Conservation (phyloP, 2,888 invertebrate species). For the Macropis europaea region DNA sequence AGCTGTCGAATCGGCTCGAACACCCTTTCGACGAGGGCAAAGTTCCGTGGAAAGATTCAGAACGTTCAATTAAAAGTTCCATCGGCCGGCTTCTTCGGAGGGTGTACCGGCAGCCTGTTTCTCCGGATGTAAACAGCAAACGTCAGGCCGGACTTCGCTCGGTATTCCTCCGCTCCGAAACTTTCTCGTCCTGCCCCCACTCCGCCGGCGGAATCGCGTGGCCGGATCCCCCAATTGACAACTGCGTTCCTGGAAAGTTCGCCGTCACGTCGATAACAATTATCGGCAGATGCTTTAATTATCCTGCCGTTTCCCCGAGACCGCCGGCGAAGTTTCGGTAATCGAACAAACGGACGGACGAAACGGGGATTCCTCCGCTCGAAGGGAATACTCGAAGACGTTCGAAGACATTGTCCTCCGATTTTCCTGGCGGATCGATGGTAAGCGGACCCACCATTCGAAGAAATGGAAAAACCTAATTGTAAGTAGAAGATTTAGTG, state of each 20-base stretch:
- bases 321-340: conserved; percentile 56
- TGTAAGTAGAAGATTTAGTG: too few relatives aligned
- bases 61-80: conserved; percentile 61
- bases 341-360: conserved; percentile 51
- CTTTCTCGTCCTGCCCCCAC: not conserved
- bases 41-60: conserved; percentile 45
- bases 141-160: conserved; percentile 18
- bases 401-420: conserved; percentile 49
- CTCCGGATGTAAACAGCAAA: conserved; percentile 28
- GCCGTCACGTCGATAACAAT: conserved; percentile 68
- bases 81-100: conserved; percentile 19
- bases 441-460: too few relatives aligned
- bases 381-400: conserved; percentile 33
- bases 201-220: not conserved
- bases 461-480: too few relatives aligned
- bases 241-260: conserved; percentile 58
- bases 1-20: conserved; percentile 19
- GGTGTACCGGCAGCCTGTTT: not conserved
- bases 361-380: conserved; percentile 21
- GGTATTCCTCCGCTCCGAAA: not conserved
- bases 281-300: conserved; percentile 69
- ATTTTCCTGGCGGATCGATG: conserved; percentile 43
- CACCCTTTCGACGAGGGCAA: not conserved
- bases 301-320: conserved; percentile 55
- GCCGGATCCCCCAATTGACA: conserved; percentile 50